Percentiles rank a stretch among this genome's conserved stretches.
phyloP scores from a whole-genome alignment of 2,888 invertebrate genomes.

The Ecdyonurus torrentis region DNA sequence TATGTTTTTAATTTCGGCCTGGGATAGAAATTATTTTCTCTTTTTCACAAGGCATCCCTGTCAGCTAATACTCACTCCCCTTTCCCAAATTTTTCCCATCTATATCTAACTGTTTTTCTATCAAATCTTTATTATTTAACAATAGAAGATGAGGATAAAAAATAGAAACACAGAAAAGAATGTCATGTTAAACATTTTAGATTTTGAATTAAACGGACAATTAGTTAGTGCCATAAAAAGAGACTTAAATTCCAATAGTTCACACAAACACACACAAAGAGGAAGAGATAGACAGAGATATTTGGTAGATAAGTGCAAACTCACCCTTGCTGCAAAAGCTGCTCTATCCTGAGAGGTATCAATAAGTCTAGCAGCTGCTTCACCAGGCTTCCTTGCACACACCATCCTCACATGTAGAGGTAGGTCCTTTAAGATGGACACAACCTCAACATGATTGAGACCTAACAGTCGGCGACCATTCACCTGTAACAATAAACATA shows the following conservation, averaged over 20 bases:
- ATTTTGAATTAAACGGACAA: too few relatives aligned
- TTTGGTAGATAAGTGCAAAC: slow-evolving; percentile 15
- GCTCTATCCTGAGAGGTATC: slow-evolving; percentile 63
- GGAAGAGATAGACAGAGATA: neutral
- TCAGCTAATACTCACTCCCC: too few relatives aligned
- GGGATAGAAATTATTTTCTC: too few relatives aligned
- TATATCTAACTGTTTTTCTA: too few relatives aligned
- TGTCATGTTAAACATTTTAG: too few relatives aligned
- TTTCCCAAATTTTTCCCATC: too few relatives aligned
- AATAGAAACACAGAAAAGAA: too few relatives aligned
- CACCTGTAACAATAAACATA: slow-evolving; percentile 43
- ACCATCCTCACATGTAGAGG: slow-evolving; percentile 84
- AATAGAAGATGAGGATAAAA: too few relatives aligned
- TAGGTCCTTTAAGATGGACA: slow-evolving; percentile 79
- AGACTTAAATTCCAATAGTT: neutral
- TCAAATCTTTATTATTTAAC: too few relatives aligned
- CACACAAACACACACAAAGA: neutral
- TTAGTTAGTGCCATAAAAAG: too few relatives aligned
- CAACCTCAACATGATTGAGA: slow-evolving; percentile 88
- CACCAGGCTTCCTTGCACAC: slow-evolving; percentile 48
- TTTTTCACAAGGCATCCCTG: too few relatives aligned
- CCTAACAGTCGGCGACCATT: slow-evolving; percentile 79
- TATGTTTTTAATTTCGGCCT: too few relatives aligned
- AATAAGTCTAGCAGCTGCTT: slow-evolving; percentile 43
- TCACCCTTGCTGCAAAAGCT: slow-evolving; percentile 57